Base-by-base conservation (phyloP, 2,113 vertebrate species). In the Tragelaphus buxtoni region DNA sequence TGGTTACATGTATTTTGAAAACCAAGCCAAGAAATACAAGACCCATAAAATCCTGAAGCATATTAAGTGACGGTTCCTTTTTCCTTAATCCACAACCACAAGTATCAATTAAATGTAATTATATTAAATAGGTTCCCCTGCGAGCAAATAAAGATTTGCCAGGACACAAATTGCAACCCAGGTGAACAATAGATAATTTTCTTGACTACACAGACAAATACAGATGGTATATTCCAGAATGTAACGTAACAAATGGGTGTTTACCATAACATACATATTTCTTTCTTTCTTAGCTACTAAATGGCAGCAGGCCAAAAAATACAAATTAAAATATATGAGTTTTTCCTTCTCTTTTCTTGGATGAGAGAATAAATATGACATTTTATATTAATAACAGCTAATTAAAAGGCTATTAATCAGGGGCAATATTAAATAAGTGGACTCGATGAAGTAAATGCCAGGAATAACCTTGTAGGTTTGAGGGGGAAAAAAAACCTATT, bases 381-480 rank as follows among this genome's bases (percentile, higher is more conserved):
- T 98, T 98, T 98, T 98, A 98, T 80, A 26, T 98, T 98, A 98
- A 98, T 98, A 98, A 97, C 96, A 97, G 90, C 93, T 98, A 97
- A 98, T 98, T 98, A 98, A 98, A 98, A 98, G 79, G 91, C 92
- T 97, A 97, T 97, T 97, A 97, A 98, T 97, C 90, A 97, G 96
- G 88, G 65, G 63, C 63, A 94, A 98, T 97, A 98, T 98, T 98
- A 98, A 98, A 98, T 96, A 97, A 98, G 98, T 97, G 89, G 69
- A 95, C 56, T 69, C 80, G 88, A 96, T 96, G 96, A 95, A 94
- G 49, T 93, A 97, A 97, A 96, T 97, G 83, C 96, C 97, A 98
- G 86, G 98, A 98, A 97, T 97, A 35, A 98, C 94, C 94, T 97
- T 91, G 95, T 65, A 96, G 89, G 91, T 88, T 98, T 98, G 92